Evolutionary conservation across 2,888 invertebrate species (phyloP).

Genomic region (Brenthis ino): DNA sequence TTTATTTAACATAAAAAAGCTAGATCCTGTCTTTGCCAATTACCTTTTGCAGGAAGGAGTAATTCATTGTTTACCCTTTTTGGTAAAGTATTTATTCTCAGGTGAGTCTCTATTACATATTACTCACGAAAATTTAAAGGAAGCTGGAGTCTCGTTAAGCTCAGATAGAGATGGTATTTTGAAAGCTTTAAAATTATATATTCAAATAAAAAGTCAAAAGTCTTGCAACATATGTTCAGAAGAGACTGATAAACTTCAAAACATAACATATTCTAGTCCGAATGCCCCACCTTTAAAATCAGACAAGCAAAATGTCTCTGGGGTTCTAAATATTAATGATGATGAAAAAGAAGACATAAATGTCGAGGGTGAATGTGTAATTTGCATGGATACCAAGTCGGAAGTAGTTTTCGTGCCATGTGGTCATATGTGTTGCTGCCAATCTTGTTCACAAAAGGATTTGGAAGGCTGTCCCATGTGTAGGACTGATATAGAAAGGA

Average conservation of each 20-base stretch:
- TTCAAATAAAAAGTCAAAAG: conserved; percentile 63
- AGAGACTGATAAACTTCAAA: conserved; percentile 41
- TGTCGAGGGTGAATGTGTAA: conserved; percentile 87
- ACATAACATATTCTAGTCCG: conserved; percentile 44
- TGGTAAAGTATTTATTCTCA: conserved; percentile 83
- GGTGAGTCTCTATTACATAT: conserved; percentile 78
- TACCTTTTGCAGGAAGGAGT: conserved; percentile 87
- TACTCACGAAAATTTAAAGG: conserved; percentile 79
- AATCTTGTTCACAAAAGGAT: conserved; percentile 83
- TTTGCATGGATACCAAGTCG: conserved; percentile 88
- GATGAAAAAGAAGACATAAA: conserved; percentile 53
- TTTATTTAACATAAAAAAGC: conserved; percentile 82
- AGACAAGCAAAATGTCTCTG: conserved; percentile 57
- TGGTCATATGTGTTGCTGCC: conserved; percentile 93
- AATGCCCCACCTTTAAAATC: conserved; percentile 53
- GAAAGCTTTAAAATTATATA: conserved; percentile 84
- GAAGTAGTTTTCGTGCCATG: conserved; percentile 92
- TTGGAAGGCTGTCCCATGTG: conserved; percentile 90
- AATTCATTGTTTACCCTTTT: conserved; percentile 89
- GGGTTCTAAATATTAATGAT: conserved; percentile 59
- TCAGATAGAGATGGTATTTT: conserved; percentile 84
- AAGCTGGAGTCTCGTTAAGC: conserved; percentile 80
- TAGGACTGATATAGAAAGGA: conserved; percentile 85
- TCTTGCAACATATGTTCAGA: conserved; percentile 38
- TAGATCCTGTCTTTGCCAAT: conserved; percentile 87